Conservation (phyloP, 2,797 vertebrate genomes). For the Lacerta agilis region DNA sequence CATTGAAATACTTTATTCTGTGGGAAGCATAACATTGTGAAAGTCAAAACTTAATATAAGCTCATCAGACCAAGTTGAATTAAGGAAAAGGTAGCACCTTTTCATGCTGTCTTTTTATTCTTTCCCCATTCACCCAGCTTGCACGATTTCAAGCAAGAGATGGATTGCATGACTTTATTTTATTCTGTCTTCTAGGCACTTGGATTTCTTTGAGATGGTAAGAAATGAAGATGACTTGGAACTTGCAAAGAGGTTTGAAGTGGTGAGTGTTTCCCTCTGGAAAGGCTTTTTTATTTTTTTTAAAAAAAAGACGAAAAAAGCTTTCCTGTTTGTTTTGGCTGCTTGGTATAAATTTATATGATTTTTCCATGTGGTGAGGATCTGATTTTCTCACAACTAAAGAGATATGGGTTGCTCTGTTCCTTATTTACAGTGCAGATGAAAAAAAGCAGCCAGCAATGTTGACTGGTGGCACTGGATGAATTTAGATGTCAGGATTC, state of each 20-base stretch:
- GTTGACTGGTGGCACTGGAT: background rate
- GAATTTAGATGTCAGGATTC: background rate
- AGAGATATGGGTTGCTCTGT: background rate
- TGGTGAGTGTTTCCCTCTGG: constrained; percentile 81
- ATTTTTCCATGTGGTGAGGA: background rate
- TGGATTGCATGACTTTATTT: constrained; percentile 2
- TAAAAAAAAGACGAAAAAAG: background rate
- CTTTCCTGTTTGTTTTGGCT: background rate
- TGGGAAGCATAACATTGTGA: background rate
- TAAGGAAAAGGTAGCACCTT: too few relatives aligned
- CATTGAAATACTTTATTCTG: background rate
- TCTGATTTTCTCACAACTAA: background rate
- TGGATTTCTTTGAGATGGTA: constrained; percentile 99
- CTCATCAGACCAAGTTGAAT: background rate
- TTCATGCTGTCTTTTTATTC: too few relatives aligned
- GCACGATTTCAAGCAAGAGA: background rate
- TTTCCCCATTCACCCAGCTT: background rate
- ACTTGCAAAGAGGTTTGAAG: constrained; percentile 92
- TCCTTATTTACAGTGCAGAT: background rate
- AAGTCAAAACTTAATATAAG: background rate
- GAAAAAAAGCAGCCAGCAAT: background rate
- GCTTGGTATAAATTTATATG: background rate
- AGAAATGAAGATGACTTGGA: constrained; percentile 96
- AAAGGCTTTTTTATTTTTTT: background rate
- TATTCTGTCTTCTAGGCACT: constrained; percentile 82